These are phyloP conservation scores for Rallus crepitans DNA, from an alignment of 2,797 vertebrate genomes.

Conservation along the genomic window DNA sequence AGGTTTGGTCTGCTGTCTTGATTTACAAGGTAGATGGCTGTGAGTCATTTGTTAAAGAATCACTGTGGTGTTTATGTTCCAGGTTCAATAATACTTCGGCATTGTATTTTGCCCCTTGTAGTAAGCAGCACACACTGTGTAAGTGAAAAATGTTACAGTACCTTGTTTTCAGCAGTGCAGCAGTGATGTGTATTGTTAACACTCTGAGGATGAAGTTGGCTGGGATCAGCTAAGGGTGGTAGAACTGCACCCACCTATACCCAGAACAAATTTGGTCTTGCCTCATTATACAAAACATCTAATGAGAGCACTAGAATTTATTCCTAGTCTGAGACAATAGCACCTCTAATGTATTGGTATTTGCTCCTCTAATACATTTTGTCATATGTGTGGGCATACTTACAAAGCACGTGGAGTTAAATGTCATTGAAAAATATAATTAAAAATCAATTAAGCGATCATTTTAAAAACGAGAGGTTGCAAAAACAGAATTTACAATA, in stretches of 20 bases:
- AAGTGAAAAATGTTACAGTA: background rate
- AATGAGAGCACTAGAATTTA: background rate
- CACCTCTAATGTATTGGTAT: background rate
- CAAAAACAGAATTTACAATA: slow-evolving; percentile 61
- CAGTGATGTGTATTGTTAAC: background rate
- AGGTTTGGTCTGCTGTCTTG: background rate
- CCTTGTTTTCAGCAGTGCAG: background rate
- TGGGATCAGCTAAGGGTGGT: background rate
- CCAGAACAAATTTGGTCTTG: background rate
- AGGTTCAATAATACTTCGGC: background rate
- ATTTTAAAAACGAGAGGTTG: slow-evolving; percentile 45
- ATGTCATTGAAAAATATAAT: slow-evolving; percentile 53
- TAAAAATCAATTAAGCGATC: slow-evolving; percentile 65
- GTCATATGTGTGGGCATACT: slow-evolving; percentile 1
- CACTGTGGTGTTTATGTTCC: background rate
- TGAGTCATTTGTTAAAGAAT: background rate
- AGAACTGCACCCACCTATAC: background rate
- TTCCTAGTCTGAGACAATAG: background rate
- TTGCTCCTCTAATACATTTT: slow-evolving; percentile 18
- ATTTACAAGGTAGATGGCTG: background rate
- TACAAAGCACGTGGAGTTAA: slow-evolving; percentile 23
- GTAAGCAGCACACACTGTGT: background rate
- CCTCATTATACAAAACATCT: background rate
- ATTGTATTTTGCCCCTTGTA: background rate
- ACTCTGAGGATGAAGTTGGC: background rate